Percentiles rank a stretch among this genome's conserved stretches.
Evolutionary conservation across 2,888 invertebrate genomes (phyloP).

Genomic region (Galeopsomyia nigrocyanea): DNA sequence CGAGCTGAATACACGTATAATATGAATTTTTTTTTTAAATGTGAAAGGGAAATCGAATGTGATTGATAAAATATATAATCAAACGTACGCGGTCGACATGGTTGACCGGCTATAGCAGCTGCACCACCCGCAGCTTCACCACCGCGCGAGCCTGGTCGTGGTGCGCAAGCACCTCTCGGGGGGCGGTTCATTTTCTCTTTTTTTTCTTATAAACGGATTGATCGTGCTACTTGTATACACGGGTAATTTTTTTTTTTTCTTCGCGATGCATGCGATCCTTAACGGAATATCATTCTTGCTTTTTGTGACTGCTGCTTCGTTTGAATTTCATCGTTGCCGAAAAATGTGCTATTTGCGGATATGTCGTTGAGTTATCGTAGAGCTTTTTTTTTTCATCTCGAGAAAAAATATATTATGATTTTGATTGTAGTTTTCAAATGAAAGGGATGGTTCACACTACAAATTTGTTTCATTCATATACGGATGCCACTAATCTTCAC

Average conservation of each 20-base stretch:
- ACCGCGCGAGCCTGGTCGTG: constrained; percentile 12
- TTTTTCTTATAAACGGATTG: neutral
- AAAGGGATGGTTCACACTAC: too few species aligned
- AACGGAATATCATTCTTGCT: neutral
- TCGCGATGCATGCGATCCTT: neutral
- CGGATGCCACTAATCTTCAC: too few species aligned
- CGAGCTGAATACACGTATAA: constrained; percentile 6
- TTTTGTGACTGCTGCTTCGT: neutral
- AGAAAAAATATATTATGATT: neutral
- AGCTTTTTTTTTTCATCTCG: neutral
- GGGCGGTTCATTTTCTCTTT: constrained; percentile 27
- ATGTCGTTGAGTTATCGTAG: neutral
- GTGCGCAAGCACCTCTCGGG: constrained; percentile 12
- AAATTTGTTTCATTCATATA: too few species aligned
- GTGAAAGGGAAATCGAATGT: too few species aligned
- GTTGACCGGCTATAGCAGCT: neutral
- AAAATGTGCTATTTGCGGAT: neutral
- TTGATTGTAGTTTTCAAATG: neutral
- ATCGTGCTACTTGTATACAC: constrained; percentile 18
- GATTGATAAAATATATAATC: too few species aligned
- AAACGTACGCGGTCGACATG: neutral
- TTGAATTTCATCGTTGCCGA: constrained; percentile 4
- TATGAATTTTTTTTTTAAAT: too few species aligned
- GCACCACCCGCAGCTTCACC: neutral
- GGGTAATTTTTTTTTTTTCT: constrained; percentile 11